Conservation (phyloP, 2,888 invertebrate species). For the Aricia artaxerxes region DNA sequence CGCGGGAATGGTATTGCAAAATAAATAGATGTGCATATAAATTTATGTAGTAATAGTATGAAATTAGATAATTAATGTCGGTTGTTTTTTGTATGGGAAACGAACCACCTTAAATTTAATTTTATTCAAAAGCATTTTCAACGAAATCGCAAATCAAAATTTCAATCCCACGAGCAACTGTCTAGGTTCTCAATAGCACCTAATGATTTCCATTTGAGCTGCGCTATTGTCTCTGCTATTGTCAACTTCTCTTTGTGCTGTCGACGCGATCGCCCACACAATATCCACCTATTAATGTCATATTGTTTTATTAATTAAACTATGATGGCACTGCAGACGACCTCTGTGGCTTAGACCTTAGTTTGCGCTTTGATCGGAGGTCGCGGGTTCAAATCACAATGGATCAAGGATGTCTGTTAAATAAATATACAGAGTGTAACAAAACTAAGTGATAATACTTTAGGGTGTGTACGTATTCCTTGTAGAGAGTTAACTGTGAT, state of each 20-base stretch:
- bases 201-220: conserved; percentile 1
- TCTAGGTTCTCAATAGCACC: not conserved
- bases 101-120: too few relatives aligned
- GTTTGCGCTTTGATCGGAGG: not conserved
- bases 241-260: not conserved
- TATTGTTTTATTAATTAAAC: conserved; percentile 13
- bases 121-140: not conserved
- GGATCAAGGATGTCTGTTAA: too few relatives aligned
- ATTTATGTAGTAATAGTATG: too few relatives aligned
- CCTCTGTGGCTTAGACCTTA: not conserved
- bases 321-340: not conserved
- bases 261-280: not conserved
- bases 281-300: conserved; percentile 3
- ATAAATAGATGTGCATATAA: too few relatives aligned
- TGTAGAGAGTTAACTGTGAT: too few relatives aligned
- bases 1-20: too few relatives aligned
- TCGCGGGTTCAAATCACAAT: not conserved
- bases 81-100: too few relatives aligned
- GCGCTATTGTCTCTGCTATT: not conserved
- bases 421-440: too few relatives aligned
- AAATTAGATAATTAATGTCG: too few relatives aligned
- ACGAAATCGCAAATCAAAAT: not conserved
- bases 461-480: too few relatives aligned
- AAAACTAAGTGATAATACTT: too few relatives aligned
- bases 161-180: not conserved